These are phyloP conservation scores for Pantherophis alleghaniensis DNA, from an alignment of 2,797 vertebrate genomes.

Conservation along the genomic window DNA sequence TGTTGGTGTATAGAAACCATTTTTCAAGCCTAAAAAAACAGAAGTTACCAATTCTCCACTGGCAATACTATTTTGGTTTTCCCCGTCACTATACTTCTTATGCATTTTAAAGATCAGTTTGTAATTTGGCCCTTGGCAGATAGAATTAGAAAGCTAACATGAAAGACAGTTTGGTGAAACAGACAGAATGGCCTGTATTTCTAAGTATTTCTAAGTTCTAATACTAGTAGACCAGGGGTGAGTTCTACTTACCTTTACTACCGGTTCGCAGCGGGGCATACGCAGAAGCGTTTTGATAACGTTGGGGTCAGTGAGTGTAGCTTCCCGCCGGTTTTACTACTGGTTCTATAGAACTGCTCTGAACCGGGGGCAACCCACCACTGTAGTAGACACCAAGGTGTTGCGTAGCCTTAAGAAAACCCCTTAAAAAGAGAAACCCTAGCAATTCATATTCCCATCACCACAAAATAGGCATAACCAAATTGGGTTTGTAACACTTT, in stretches of 20 bases:
- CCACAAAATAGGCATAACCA: slow-evolving; percentile 40
- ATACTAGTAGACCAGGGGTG: slow-evolving; percentile 49
- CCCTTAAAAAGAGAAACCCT: slow-evolving; percentile 61
- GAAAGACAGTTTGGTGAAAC: slow-evolving; percentile 55
- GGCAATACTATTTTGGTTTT: slow-evolving; percentile 12
- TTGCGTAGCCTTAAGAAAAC: slow-evolving; percentile 45
- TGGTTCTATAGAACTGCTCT: too few relatives aligned
- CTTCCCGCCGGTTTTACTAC: too few relatives aligned
- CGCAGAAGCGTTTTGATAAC: too few relatives aligned
- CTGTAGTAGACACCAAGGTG: slow-evolving; percentile 45
- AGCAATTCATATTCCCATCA: slow-evolving; percentile 47
- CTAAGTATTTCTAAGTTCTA: slow-evolving; percentile 54
- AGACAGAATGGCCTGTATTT: slow-evolving; percentile 54
- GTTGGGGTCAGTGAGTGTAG: too few relatives aligned
- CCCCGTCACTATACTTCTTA: not conserved
- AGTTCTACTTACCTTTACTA: too few relatives aligned
- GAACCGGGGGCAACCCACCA: too few relatives aligned
- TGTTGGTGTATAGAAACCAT: not conserved
- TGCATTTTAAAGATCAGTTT: slow-evolving; percentile 36
- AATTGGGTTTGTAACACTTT: slow-evolving; percentile 49
- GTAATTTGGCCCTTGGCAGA: slow-evolving; percentile 45
- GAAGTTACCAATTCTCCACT: not conserved
- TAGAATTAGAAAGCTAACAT: not conserved
- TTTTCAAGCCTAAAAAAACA: not conserved
- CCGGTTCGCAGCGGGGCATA: too few relatives aligned